Conservation (phyloP, 2,113 vertebrate species). For the Lamprologus ornatipinnis region DNA sequence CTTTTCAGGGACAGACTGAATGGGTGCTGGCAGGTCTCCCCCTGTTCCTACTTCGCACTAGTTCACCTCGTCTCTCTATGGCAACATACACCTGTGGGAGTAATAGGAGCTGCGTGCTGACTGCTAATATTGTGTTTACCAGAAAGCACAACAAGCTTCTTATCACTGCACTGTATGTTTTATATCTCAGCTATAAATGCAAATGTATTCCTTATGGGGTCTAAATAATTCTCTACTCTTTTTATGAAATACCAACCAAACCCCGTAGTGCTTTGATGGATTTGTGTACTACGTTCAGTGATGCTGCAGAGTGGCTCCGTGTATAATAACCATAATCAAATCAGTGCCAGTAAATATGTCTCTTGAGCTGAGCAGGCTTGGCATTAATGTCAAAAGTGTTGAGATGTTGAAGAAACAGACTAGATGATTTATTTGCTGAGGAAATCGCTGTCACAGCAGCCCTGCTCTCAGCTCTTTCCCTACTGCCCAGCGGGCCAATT, state of each 20-base stretch:
- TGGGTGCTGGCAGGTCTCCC: conserved; percentile 1
- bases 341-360: conserved; percentile 26
- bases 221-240: background rate
- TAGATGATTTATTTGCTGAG: conserved; percentile 61
- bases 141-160: background rate
- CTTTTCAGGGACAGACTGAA: conserved; percentile 24
- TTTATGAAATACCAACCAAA: background rate
- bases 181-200: background rate
- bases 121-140: background rate
- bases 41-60: background rate
- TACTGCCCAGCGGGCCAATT: conserved; percentile 71
- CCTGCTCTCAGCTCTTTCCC: conserved; percentile 14
- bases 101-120: background rate
- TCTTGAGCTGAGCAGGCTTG: background rate
- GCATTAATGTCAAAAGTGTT: conserved; percentile 22
- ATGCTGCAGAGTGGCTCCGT: conserved; percentile 2
- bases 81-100: conserved; percentile 45
- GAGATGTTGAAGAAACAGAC: conserved; percentile 20
- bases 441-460: conserved; percentile 60
- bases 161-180: background rate
- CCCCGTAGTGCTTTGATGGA: background rate
- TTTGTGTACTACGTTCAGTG: background rate
- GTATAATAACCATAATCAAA: conserved; percentile 49
- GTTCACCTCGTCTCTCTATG: conserved; percentile 18
- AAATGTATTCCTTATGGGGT: background rate